These are phyloP conservation scores for Clarias magur DNA, from an alignment of 2,113 vertebrate species.

Conservation along the genomic window DNA sequence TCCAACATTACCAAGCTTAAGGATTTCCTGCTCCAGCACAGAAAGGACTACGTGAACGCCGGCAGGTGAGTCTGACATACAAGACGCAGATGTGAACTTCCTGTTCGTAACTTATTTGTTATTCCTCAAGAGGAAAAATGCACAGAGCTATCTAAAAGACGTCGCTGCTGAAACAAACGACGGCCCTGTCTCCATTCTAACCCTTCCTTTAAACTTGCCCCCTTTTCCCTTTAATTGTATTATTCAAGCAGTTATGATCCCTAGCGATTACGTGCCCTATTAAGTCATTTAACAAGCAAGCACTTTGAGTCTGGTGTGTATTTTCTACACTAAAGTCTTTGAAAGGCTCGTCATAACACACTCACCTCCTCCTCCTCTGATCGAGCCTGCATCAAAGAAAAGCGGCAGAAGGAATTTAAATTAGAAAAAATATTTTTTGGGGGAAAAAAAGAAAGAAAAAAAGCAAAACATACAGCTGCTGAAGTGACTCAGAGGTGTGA, in stretches of 20 bases:
- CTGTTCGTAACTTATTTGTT: background rate
- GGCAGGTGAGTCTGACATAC: constrained; percentile 77
- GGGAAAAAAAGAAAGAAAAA: background rate
- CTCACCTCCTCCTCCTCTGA: background rate
- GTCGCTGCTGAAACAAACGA: background rate
- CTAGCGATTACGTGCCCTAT: background rate
- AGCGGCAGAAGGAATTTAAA: background rate
- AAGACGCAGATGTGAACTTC: constrained; percentile 8
- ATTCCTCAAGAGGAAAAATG: background rate
- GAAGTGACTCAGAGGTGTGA: background rate
- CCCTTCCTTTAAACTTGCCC: too few relatives aligned
- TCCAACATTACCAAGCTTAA: constrained; percentile 94
- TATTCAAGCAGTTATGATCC: constrained; percentile 22
- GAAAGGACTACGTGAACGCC: constrained; percentile 94
- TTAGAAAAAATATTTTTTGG: background rate
- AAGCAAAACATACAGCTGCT: background rate
- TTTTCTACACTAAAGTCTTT: background rate
- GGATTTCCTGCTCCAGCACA: constrained; percentile 94
- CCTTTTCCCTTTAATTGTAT: background rate
- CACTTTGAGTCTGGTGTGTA: background rate
- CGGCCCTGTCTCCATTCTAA: background rate
- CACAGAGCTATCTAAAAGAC: background rate
- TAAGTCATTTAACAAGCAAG: constrained; percentile 8
- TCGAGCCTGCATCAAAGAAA: background rate
- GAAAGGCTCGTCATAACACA: background rate